Base-by-base conservation (phyloP, 2,797 vertebrate genomes). In the Macroramphosus scolopax region DNA sequence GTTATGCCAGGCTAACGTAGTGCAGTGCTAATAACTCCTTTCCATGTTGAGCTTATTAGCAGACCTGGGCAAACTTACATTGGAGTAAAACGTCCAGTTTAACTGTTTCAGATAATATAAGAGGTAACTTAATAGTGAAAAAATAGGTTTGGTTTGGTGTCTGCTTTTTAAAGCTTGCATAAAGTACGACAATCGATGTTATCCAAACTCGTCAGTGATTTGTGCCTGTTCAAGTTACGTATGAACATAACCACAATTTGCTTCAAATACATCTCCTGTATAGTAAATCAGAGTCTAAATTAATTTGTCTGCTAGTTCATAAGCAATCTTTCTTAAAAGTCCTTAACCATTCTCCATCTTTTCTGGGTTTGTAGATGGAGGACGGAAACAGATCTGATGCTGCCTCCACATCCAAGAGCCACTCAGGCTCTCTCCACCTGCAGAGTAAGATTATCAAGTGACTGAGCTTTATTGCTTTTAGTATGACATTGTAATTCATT, bases 351-450 rank as follows among this genome's bases (percentile, higher is more conserved):
- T 30, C 12, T 14, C 41, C n/a, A 16, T 2, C 12, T 36, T 62
- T 36, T 51, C 16, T 51, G 30, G 17, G 2, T 54, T 1, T 60
- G 15, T 56, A 82, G 75, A 82, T 88, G 88, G 87, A 86, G 76
- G 80, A 84, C 66, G 79, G 78, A 72, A 89, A 79, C 69, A 84
- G 89, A 63, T 80, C 60, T 43, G 86, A 90, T 63, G 68, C 72
- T 54, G 80, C 85, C 6, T 70, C 85, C 42, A 68, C 81, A 34
- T 68, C 86, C 45, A 89, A 87, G 74, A 88, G 81, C 64, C 87
- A 87, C 32, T 47, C 82, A 37, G 82, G 69, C 54, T 81, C 91
- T 17, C 75, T 85, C 45, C 88, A 88, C 37, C 71, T 89, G 45
- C 91, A 91, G 51, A 87, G 91, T 92, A 79, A 80, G 82, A 16